Base-by-base conservation (phyloP, 2,113 vertebrate genomes). In the Chamaetylas fuelleborni region DNA sequence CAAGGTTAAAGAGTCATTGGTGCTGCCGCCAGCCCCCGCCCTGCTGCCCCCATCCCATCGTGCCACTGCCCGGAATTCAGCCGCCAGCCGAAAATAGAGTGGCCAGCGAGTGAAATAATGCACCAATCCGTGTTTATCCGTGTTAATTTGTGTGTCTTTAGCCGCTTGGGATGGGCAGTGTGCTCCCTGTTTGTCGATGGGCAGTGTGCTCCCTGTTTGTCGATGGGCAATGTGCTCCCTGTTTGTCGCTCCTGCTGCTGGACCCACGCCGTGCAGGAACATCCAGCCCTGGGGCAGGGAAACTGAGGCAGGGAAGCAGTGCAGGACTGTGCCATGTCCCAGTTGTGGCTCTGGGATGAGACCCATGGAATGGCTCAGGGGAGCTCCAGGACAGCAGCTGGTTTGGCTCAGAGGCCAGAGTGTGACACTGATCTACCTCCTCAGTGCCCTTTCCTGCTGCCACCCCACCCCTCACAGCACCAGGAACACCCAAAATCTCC, bases 261-360 rank as follows among this genome's bases (percentile, higher is more conserved):
- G 51, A 38, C 31, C 34, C 0, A 0, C 0, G 0, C 29, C 0
- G 0, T 14, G 48, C 15, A 2, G 43, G 74, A 12, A 28, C 66
- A 22, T 26, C 58, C 79, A 17, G 47, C 56, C 20, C 28, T 11
- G 20, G 51, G 18, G 65, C 3, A 5, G 85, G 79, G 79, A 88
- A 71, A 56, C 56, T 45, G 87, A 79, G 78, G 85, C 81, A 34
- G 0, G 0, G 90, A 42, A 47, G 72, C 24, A n/a, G 47, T 1
- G 0, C 40, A 19, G 34, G 14, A 23, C 24, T 0, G 24, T 16
- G 61, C n/a, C 51, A 0, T 2, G 22, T 61, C 42, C 43, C 0
- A 0, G 17, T 1, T 1, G 10, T 34, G 40, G 26, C 36, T 67
- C 17, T 9, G 51, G 36, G n/a, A 7, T 36, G 65, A 45, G 7